Evolutionary conservation across 2,113 vertebrate genomes (phyloP).

Genomic region (Cheilinus undulatus): DNA sequence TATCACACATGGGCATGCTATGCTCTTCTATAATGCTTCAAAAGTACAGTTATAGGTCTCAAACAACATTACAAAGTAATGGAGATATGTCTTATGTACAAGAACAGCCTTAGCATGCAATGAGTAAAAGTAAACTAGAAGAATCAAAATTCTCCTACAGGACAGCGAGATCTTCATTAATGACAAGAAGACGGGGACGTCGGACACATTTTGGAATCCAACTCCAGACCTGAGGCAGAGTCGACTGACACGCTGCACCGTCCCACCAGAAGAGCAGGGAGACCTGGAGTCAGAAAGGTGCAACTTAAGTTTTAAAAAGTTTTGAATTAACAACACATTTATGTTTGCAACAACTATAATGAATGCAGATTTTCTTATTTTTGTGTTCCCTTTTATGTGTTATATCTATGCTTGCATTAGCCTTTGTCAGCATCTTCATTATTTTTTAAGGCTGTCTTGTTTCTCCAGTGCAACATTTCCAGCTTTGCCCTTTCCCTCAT

Average conservation of each 20-base stretch:
- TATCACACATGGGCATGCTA: no score
- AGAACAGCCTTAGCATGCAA: no score
- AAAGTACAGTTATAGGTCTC: no score
- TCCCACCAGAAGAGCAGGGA: slow-evolving; percentile 93
- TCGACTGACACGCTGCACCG: slow-evolving; percentile 91
- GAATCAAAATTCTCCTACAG: slow-evolving; percentile 80
- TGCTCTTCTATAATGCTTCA: no score
- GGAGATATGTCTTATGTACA: no score
- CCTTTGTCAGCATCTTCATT: neutral
- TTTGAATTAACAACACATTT: no score
- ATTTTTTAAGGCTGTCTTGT: neutral
- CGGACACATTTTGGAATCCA: slow-evolving; percentile 95
- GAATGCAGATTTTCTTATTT: neutral
- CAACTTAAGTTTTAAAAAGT: no score
- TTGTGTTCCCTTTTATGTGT: neutral
- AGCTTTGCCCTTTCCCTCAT: neutral
- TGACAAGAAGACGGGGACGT: slow-evolving; percentile 93
- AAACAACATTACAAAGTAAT: no score
- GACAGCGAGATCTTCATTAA: slow-evolving; percentile 97
- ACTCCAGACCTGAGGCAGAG: slow-evolving; percentile 91
- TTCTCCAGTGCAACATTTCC: rapidly evolving
- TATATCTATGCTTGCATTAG: neutral
- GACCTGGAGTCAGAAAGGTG: slow-evolving; percentile 96
- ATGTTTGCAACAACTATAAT: no score
- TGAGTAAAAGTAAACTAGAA: no score